Evolutionary conservation across 2,888 invertebrate genomes (phyloP), one percentile per base, ranked within the genome.

Genomic region (Marronus borbonicus): DNA sequence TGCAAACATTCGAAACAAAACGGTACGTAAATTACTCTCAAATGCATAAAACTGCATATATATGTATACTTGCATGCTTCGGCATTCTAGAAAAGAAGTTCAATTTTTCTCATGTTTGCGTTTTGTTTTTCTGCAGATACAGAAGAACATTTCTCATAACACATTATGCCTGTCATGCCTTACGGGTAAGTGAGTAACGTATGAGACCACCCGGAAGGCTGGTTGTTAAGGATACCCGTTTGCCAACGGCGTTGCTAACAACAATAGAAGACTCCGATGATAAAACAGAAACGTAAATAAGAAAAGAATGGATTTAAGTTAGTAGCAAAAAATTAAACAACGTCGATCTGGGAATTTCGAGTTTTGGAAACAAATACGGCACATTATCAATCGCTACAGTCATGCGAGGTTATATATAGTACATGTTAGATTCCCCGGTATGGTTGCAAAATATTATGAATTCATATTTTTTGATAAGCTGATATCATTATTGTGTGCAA

Each of bases 181-280:
- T 66, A 20, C 66, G 44, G 44, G 49, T 24, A 49, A 66, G 24
- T 49, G 66, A 44, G 12, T 24, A 66, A 44, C 49, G 44, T 66
- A 66, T 66, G 66, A 31, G 66, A 66, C 66, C 66, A 66, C 66
- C 66, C 66, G 10, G 66, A 66, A 66, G 66, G 44, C 66, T 24
- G 20, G 20, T 66, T 66, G 66, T 66, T 66, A 66, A 66, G 66
- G 66, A 66, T 49, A 66, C 14, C 20, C 44, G 44, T 20, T 44
- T 20, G 66, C 66, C 20, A 66, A 49, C 49, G 20, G 66, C 24
- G 44, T 62, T 62, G 17, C 17, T 24, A 44, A 44, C 17, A 66
- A 66, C 66, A 66, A 66, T 44, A 66, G 66, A 49, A 49, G 20
- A 44, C 10, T 1, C 28, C 10, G 64, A 36, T 64, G 36, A 28